Conservation (phyloP, 2,797 vertebrate species). For the Sebastiscus albofasciatus region DNA sequence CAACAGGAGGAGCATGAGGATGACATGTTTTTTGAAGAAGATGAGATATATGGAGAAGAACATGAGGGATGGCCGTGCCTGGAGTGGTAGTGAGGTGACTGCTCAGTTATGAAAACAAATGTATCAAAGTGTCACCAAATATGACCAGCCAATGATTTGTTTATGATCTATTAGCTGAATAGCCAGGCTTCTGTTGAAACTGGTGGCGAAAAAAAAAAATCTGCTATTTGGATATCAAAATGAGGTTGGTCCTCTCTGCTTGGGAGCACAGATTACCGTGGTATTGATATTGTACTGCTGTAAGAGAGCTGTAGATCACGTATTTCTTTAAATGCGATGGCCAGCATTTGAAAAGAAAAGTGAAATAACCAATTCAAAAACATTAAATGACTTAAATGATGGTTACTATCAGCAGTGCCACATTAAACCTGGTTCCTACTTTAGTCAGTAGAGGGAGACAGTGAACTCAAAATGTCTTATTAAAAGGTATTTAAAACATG, state of each 20-base stretch:
- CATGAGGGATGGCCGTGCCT: conserved; percentile 81
- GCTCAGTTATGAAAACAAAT: conserved; percentile 52
- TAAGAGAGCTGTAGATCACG: background rate
- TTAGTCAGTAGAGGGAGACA: conserved; percentile 20
- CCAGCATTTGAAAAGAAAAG: background rate
- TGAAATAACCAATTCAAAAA: background rate
- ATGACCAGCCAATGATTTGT: conserved; percentile 7
- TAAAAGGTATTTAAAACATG: background rate
- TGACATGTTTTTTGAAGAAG: conserved; percentile 83
- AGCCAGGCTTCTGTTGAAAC: background rate
- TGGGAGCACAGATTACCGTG: background rate
- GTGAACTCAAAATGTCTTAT: background rate
- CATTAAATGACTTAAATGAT: background rate
- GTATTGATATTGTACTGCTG: background rate
- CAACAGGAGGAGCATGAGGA: conserved; percentile 79
- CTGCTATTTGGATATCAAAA: background rate
- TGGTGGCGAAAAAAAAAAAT: background rate
- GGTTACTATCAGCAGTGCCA: background rate
- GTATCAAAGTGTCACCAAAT: conserved; percentile 25
- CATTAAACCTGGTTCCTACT: background rate
- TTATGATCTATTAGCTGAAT: background rate
- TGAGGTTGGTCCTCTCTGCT: background rate
- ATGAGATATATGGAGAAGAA: conserved; percentile 81
- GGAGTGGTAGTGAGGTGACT: conserved; percentile 83
- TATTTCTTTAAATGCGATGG: background rate